Evolutionary conservation across 2,113 vertebrate species (phyloP).

Genomic region (Mesocricetus auratus): DNA sequence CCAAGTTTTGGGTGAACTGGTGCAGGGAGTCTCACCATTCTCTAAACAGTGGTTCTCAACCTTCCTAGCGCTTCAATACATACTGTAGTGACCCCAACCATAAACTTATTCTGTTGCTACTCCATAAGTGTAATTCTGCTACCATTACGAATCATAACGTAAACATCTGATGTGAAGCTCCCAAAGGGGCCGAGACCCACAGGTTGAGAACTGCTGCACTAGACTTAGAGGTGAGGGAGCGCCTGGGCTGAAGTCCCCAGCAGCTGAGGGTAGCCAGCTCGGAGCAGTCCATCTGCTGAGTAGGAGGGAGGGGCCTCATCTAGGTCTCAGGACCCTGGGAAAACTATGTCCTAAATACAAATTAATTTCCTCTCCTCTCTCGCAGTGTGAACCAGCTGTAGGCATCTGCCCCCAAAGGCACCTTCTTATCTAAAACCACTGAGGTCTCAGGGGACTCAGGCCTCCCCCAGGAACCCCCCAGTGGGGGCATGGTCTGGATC

Average conservation of each 20-base stretch:
- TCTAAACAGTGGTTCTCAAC: too few relatives aligned
- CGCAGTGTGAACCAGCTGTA: rapidly evolving
- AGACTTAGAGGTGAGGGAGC: neutral
- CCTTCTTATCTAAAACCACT: neutral
- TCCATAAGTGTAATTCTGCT: neutral
- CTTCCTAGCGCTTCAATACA: neutral
- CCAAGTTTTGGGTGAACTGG: neutral
- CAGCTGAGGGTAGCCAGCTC: neutral
- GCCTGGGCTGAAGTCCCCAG: neutral
- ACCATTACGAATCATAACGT: neutral
- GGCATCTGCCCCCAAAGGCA: neutral
- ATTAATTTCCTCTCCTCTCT: neutral
- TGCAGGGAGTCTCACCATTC: too few relatives aligned
- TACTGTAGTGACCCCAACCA: neutral
- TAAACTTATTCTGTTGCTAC: neutral
- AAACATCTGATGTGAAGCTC: neutral
- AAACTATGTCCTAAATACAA: neutral
- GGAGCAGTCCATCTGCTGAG: too few relatives aligned
- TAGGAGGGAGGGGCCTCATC: neutral
- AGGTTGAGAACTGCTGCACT: neutral
- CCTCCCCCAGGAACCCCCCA: neutral
- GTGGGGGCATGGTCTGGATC: neutral
- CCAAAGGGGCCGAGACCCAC: neutral
- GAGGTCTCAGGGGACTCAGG: neutral
- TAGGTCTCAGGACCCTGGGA: neutral